phyloP scores from a whole-genome alignment of 2,113 vertebrate genomes.

The Aythya baeri region DNA sequence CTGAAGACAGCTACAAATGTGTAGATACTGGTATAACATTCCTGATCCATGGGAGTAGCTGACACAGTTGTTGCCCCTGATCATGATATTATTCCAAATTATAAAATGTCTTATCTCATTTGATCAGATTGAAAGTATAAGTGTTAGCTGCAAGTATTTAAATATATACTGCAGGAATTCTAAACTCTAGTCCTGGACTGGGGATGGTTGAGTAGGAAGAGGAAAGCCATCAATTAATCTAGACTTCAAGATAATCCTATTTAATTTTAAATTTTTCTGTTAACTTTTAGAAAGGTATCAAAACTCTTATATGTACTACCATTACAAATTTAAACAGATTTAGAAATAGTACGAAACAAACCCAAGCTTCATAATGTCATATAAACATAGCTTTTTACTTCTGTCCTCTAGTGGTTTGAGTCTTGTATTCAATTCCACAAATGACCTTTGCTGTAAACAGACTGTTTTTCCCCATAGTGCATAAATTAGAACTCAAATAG shows the following conservation, averaged over 20 bases:
- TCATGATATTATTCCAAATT: not conserved
- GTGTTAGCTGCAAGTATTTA: not conserved
- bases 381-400: conserved; percentile 38
- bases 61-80: not conserved
- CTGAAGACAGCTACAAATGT: not conserved
- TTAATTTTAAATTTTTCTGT: not conserved
- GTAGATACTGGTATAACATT: not conserved
- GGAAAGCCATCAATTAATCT: not conserved
- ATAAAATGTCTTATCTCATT: not conserved
- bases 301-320: not conserved
- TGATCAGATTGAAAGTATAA: not conserved
- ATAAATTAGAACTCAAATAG: conserved; percentile 57
- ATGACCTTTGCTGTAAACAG: conserved; percentile 35
- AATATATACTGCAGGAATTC: not conserved
- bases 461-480: not conserved
- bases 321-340: not conserved
- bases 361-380: not conserved
- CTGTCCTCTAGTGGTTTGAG: conserved; percentile 17
- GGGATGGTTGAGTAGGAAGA: not conserved
- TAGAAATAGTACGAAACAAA: not conserved
- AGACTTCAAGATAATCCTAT: not conserved
- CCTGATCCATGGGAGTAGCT: not conserved
- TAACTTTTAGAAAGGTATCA: not conserved
- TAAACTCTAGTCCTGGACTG: not conserved
- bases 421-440: not conserved